Conservation (phyloP, 2,888 invertebrate species). For the Xiphydria camelus region DNA sequence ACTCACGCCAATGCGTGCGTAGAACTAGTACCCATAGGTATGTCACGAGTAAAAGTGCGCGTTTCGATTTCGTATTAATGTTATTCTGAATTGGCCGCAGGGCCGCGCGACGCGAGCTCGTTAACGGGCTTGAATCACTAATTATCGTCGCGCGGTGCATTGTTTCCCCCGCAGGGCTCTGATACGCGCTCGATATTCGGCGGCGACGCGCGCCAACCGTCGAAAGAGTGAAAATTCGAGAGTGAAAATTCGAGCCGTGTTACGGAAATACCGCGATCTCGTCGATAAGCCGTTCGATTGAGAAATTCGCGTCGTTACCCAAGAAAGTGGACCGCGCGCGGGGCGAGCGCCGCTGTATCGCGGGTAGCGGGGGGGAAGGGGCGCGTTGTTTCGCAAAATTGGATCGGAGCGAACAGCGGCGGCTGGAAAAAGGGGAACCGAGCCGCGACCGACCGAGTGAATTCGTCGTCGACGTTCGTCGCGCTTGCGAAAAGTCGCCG, state of each 20-base stretch:
- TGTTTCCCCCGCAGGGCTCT: background rate
- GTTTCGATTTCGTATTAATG: background rate
- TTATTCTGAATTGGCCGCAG: background rate
- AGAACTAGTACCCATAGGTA: background rate
- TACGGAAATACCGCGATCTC: slow-evolving; percentile 1
- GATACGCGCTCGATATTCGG: too few relatives aligned
- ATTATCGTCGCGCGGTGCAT: background rate
- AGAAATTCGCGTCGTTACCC: background rate
- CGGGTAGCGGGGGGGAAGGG: too few relatives aligned
- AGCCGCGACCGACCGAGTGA: slow-evolving; percentile 20
- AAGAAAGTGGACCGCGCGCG: slow-evolving; percentile 3
- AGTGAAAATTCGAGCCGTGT: background rate
- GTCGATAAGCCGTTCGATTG: slow-evolving; percentile 2
- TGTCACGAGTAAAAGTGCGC: background rate
- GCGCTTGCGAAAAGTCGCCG: too few relatives aligned
- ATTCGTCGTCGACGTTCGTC: too few relatives aligned
- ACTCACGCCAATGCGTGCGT: too few relatives aligned
- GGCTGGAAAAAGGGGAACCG: slow-evolving; percentile 12
- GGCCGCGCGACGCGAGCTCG: background rate
- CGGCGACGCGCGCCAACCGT: background rate
- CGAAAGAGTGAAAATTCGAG: background rate
- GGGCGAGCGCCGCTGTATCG: background rate
- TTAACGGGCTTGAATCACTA: background rate
- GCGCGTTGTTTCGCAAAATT: slow-evolving; percentile 2
- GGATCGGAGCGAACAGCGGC: background rate